phyloP scores from a whole-genome alignment of 2,797 vertebrate species.

The Neoniphon sammara region DNA sequence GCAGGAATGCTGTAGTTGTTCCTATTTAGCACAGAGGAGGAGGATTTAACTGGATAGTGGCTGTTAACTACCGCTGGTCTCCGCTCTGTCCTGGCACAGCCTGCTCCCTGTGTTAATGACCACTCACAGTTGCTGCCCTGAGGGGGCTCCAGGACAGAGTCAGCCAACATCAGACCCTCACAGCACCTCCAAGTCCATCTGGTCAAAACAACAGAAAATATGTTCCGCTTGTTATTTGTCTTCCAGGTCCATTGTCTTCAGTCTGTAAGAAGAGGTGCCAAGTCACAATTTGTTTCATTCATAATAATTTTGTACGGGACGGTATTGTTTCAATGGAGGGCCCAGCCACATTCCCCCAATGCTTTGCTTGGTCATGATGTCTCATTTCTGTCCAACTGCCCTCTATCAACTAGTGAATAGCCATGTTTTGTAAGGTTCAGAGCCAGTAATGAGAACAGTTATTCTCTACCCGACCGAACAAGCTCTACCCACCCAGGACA shows the following conservation, averaged over 20 bases:
- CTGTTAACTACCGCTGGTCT: slow-evolving; percentile 73
- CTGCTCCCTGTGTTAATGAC: slow-evolving; percentile 72
- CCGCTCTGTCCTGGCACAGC: slow-evolving; percentile 66
- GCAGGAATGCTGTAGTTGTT: slow-evolving; percentile 49
- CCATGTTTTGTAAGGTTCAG: slow-evolving; percentile 56
- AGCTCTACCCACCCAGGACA: slow-evolving; percentile 70
- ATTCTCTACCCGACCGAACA: slow-evolving; percentile 64
- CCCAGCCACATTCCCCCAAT: slow-evolving; percentile 24
- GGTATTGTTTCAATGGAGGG: slow-evolving; percentile 16
- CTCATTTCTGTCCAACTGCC: slow-evolving; percentile 56
- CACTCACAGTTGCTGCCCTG: slow-evolving; percentile 72
- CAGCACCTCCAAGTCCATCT: slow-evolving; percentile 66
- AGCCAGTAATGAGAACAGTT: slow-evolving; percentile 64
- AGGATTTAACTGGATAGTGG: slow-evolving; percentile 65
- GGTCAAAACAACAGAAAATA: slow-evolving; percentile 56
- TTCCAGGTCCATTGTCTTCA: slow-evolving; percentile 38
- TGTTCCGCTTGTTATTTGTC: slow-evolving; percentile 47
- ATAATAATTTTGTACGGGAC: slow-evolving; percentile 44
- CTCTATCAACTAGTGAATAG: slow-evolving; percentile 45
- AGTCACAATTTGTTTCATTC: slow-evolving; percentile 46
- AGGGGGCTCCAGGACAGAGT: slow-evolving; percentile 60
- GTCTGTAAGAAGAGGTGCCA: slow-evolving; percentile 13
- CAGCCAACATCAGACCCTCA: slow-evolving; percentile 69
- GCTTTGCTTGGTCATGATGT: slow-evolving; percentile 36
- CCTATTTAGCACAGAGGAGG: slow-evolving; percentile 51